Evolutionary conservation across 2,888 invertebrate species (phyloP), one percentile per base, ranked within the genome.

Genomic region (Odontocerum albicorne): DNA sequence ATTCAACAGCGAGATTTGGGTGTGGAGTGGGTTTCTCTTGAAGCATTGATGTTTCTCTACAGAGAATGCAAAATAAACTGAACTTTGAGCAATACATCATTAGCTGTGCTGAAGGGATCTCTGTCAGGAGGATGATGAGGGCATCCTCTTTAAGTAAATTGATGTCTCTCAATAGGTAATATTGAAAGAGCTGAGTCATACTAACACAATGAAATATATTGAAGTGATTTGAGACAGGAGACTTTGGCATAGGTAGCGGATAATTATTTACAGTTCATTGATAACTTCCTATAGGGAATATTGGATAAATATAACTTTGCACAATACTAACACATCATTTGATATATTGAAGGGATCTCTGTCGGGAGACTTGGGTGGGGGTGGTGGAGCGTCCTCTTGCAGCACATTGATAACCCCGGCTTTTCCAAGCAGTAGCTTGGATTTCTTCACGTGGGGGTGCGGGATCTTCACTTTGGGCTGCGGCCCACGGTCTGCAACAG

Each of bases 341-440:
- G 96, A 96, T 61, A 99, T 89, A 70, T 99, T 99, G 74, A 96
- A 98, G 0, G 96, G 96, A 81, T 99, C 98, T 63, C 94, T 80
- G 66, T 94, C 91, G 0, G 92, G 90, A 13, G 92, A 90, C 69
- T 94, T 92, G 0, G 92, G 91, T 1, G 94, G 91, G 1, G 93
- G 93, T 0, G 92, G 92, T 0, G 93, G 94, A 0, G 93, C 88
- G 65, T 94, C 93, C 67, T 94, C 93, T 65, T 96, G 96, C 20
- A 94, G 72, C 0, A 96, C 96, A 67, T 96, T 96, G 63, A 97
- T 95, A 0, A 97, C 95, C 1, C 96, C 96, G 2, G 96, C 96
- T 73, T 96, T 96, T 4, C 96, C 95, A 15, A 96, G 75, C 38
- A 97, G 72, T 58, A 96, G 87, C 74, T 94, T 94, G 0, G 93